These are phyloP conservation scores for Bradypodion ventrale DNA, from an alignment of 2,797 vertebrate species.

Conservation along the genomic window DNA sequence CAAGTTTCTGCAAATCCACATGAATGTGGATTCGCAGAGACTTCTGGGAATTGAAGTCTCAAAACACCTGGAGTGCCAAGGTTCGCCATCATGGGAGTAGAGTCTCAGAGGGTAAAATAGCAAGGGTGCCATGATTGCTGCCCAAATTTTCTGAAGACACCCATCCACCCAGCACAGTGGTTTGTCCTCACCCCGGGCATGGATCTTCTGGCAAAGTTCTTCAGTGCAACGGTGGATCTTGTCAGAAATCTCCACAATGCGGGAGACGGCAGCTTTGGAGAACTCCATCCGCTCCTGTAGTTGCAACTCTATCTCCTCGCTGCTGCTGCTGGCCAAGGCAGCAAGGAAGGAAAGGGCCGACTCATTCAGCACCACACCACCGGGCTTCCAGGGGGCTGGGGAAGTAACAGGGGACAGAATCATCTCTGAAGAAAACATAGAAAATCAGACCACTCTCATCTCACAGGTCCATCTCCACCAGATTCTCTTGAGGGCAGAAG, in stretches of 20 bases:
- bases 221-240: constrained; percentile 84
- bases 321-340: constrained; percentile 86
- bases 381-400: constrained; percentile 27
- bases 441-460: neutral
- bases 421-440: neutral
- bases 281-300: constrained; percentile 92
- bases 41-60: too few species aligned
- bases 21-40: too few species aligned
- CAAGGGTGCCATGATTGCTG: neutral
- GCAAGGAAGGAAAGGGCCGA: constrained; percentile 85
- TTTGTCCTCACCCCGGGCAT: constrained; percentile 77
- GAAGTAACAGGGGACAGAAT: constrained; percentile 26
- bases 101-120: neutral
- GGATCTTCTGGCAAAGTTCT: constrained; percentile 80
- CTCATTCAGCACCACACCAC: constrained; percentile 78
- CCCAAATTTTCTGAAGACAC: neutral
- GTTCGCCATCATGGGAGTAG: too few species aligned
- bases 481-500: neutral
- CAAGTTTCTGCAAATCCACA: too few species aligned
- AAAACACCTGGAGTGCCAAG: too few species aligned
- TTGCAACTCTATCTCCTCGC: constrained; percentile 87
- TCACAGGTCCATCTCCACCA: neutral
- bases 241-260: constrained; percentile 86
- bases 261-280: constrained; percentile 87
- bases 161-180: neutral